phyloP scores from a whole-genome alignment of 2,113 vertebrate species.

The Aramus guarauna region DNA sequence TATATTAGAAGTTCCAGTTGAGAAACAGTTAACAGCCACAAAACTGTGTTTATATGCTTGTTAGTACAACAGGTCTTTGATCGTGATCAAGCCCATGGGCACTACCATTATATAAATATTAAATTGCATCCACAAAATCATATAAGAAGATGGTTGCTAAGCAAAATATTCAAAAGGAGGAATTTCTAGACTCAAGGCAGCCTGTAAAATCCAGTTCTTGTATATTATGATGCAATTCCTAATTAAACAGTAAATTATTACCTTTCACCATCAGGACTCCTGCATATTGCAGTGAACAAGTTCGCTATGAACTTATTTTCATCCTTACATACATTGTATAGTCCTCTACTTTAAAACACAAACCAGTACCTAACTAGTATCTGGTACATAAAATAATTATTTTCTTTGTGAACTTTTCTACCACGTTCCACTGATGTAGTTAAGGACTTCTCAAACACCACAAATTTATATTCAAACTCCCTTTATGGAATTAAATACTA shows the following conservation, averaged over 20 bases:
- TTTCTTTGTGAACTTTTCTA: neutral
- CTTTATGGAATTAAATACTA: neutral
- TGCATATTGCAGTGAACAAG: neutral
- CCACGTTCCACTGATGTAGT: neutral
- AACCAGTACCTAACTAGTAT: neutral
- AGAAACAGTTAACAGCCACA: slow-evolving; percentile 18
- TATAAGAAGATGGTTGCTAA: neutral
- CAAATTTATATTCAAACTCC: neutral
- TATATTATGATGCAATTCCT: neutral
- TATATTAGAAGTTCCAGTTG: slow-evolving; percentile 23
- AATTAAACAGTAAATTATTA: neutral
- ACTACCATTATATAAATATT: neutral
- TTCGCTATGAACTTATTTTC: neutral
- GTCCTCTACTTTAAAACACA: neutral
- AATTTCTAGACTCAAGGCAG: neutral
- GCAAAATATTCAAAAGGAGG: neutral
- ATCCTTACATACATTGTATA: neutral
- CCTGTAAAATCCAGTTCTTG: neutral
- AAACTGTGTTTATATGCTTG: neutral
- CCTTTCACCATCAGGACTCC: neutral
- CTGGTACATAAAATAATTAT: neutral
- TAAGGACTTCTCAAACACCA: neutral
- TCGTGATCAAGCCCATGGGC: neutral
- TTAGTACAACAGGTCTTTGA: neutral
- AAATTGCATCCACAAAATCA: neutral